Evolutionary conservation across 2,797 vertebrate genomes (phyloP), one percentile per base, ranked within the genome.

Genomic region (Trematomus bernacchii): DNA sequence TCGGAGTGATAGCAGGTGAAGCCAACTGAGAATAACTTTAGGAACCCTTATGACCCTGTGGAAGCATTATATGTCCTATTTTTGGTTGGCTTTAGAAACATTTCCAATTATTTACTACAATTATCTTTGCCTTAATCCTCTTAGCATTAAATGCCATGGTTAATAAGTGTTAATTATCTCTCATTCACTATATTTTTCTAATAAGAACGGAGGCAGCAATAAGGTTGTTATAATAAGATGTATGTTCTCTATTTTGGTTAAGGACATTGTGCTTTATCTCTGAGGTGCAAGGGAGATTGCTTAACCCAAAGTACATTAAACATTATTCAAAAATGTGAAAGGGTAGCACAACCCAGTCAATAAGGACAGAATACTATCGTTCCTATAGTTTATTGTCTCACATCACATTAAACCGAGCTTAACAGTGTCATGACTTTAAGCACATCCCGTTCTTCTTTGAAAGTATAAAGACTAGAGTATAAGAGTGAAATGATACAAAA

Each of bases 1-100:
- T 84, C 16, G 15, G 48, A 75, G 60, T 48, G 76, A 87, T 84
- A 55, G 67, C 15, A 50, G 19, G 14, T 64, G 55, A 71, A 68
- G 63, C 52, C 72, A 27, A 40, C 54, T 55, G 64, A 67, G 73
- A 75, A 66, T 65, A 67, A 65, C 51, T 79, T 67, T 60, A 27
- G 30, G 40, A 70, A 80, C 73, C 61, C 40, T 15, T 60, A 30
- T 76, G 62, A 73, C 59, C 63, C 30, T 6, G 30, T 51, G 51
- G 21, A 78, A 65, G 33, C 64, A 66, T 68, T 18, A 11, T 0
- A 40, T n/a, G 30, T 40, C 21, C 21, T 23, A 46, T 62, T 61
- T 57, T 27, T 44, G 6, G 3, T 52, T 43, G 19, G 59, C 30
- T 30, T 4, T 58, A 7, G 30, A 23, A 72, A 57, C 37, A 27